Evolutionary conservation across 1,140 invertebrate species (phyloP).

Genomic region (Drosophila pseudoananassae): DNA sequence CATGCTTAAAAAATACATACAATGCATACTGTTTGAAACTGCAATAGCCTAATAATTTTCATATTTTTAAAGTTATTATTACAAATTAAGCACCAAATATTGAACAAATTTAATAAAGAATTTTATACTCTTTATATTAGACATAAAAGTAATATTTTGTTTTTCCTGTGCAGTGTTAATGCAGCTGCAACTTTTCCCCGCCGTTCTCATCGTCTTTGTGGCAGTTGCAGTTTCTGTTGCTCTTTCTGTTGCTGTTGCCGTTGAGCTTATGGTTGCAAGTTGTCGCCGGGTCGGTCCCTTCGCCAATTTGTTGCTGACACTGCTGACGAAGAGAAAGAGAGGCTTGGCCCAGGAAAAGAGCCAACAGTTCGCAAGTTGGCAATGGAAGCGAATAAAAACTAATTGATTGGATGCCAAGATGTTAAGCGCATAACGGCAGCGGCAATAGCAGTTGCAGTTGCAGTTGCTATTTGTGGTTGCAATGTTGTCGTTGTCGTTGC

Average conservation of each 20-base stretch:
- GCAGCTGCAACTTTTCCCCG: conserved; percentile 40
- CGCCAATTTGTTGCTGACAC: conserved; percentile 78
- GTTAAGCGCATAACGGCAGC: conserved; percentile 78
- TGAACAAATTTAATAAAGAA: too few species aligned
- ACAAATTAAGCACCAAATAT: too few species aligned
- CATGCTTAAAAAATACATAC: too few species aligned
- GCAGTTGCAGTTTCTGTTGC: conserved; percentile 32
- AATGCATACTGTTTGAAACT: too few species aligned
- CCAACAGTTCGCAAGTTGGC: conserved; percentile 48
- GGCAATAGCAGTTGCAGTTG: conserved; percentile 40
- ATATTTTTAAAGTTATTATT: too few species aligned
- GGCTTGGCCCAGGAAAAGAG: conserved; percentile 54
- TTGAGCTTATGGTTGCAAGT: conserved; percentile 42
- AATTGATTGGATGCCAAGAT: conserved; percentile 81
- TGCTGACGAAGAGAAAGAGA: conserved; percentile 53
- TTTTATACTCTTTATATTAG: neutral
- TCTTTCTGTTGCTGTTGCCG: conserved; percentile 27
- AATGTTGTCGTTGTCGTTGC: conserved; percentile 27
- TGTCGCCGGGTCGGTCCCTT: conserved; percentile 57
- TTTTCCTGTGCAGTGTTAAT: conserved; percentile 39
- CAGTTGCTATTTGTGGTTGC: conserved; percentile 48
- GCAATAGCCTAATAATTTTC: too few species aligned
- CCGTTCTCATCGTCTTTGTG: conserved; percentile 43
- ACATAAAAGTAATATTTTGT: conserved; percentile 9
- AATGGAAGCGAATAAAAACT: conserved; percentile 78